Evolutionary conservation across 2,888 invertebrate species (phyloP), one percentile per base, ranked within the genome.

Genomic region (Tolmerus cingulatus): DNA sequence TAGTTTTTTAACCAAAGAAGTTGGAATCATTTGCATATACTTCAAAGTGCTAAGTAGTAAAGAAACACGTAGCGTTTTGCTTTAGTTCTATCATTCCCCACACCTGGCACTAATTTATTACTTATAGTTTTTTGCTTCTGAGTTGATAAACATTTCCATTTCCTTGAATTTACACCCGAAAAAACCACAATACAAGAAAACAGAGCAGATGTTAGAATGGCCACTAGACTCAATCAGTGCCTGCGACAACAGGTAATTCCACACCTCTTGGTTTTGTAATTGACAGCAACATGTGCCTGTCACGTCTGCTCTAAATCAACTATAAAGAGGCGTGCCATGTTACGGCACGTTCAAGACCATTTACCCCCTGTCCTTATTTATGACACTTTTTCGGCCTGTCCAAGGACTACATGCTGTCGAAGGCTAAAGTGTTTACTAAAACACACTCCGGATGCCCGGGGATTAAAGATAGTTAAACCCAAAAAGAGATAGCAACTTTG

Each of bases 181-280:
- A 66, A 66, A 66, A 66, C 23, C 66, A 3, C 66, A 27, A 27
- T 9, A 66, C 27, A 66, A 66, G 27, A 23, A 66, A 19, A 66
- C 23, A 12, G 76, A 34, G 76, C 76, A 76, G 76, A 76, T 76
- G 76, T 76, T 23, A 4, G 8, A 23, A 43, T n/a, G 37, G n/a
- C 37, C 4, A 8, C 34, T 37, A 5, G 40, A 77, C 66, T 23
- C 78, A 78, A 78, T 78, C 78, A 37, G 51, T 27, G 30, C 51
- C 19, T 16, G 51, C n/a, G 51, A 46, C 79, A 79, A 79, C 79
- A 79, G 79, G 79, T 79, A 55, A 79, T 34, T 79, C 79, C 23
- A 79, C 79, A 79, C 79, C 79, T 79, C 79, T 79, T 79, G 23
- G 51, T 46, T 79, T 79, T 79, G 51, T 79, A 79, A 79, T 79